phyloP scores from a whole-genome alignment of 2,113 vertebrate species.

The Puma concolor region DNA sequence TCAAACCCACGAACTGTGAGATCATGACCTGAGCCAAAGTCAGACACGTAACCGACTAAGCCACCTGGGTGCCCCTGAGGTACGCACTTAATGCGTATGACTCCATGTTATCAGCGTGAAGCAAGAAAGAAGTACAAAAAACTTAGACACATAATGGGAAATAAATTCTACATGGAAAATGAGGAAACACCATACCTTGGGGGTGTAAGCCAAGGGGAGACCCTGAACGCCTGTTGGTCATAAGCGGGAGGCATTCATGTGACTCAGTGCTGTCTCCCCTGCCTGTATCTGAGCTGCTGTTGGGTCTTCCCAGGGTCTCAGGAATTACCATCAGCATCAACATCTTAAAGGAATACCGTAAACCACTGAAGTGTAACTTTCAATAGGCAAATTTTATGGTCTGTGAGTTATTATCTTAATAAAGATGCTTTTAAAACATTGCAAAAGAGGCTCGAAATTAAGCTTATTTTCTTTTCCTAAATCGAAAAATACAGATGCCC shows the following conservation, averaged over 20 bases:
- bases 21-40: too few relatives aligned
- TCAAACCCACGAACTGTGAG: too few relatives aligned
- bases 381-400: not conserved
- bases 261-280: fast-evolving
- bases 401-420: not conserved
- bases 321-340: not conserved
- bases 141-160: not conserved
- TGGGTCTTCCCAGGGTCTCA: not conserved
- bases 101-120: too few relatives aligned
- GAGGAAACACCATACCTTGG: not conserved
- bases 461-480: not conserved
- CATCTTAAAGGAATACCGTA: not conserved
- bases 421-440: not conserved
- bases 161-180: not conserved
- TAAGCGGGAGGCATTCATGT: not conserved
- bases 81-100: not conserved
- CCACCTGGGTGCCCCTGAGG: not conserved
- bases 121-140: not conserved
- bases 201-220: not conserved
- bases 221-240: not conserved
- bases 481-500: constrained; percentile 5
- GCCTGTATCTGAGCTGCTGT: not conserved
- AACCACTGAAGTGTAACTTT: not conserved
- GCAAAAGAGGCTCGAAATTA: not conserved
- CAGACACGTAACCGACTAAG: too few relatives aligned